These are phyloP conservation scores for Macrosteles quadrilineatus DNA, from an alignment of 1,140 invertebrate species.

Conservation along the genomic window DNA sequence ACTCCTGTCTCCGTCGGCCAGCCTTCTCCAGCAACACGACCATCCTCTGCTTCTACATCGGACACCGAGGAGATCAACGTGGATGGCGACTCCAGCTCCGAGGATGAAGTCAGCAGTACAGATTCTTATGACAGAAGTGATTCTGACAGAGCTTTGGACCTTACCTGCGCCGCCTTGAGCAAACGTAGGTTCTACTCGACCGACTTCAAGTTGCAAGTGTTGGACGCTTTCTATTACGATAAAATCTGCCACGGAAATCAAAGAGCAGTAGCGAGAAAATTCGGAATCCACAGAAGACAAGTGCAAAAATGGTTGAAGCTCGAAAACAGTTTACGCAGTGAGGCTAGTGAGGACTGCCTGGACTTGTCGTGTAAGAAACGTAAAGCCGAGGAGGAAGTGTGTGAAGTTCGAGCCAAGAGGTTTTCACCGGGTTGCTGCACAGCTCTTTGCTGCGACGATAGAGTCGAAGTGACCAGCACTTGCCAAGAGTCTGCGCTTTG, in stretches of 20 bases:
- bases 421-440: constrained; percentile 40
- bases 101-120: constrained; percentile 37
- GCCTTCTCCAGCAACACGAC: background rate
- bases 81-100: constrained; percentile 37
- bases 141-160: constrained; percentile 43
- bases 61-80: constrained; percentile 38
- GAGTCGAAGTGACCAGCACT: constrained; percentile 33
- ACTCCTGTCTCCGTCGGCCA: constrained; percentile 42
- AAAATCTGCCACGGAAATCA: constrained; percentile 59
- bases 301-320: constrained; percentile 65
- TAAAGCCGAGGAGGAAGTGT: constrained; percentile 21
- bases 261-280: constrained; percentile 62
- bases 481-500: constrained; percentile 44
- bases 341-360: constrained; percentile 42
- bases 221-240: constrained; percentile 57
- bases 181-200: constrained; percentile 56
- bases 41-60: constrained; percentile 35
- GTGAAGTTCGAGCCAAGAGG: constrained; percentile 30
- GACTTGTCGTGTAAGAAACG: constrained; percentile 31
- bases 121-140: constrained; percentile 29
- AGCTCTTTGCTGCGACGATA: constrained; percentile 36
- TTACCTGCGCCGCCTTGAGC: constrained; percentile 44
- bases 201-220: constrained; percentile 56
- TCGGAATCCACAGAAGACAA: constrained; percentile 62
- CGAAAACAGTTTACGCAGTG: constrained; percentile 54